phyloP scores from a whole-genome alignment of 2,113 vertebrate species.

The Dromas ardeola region DNA sequence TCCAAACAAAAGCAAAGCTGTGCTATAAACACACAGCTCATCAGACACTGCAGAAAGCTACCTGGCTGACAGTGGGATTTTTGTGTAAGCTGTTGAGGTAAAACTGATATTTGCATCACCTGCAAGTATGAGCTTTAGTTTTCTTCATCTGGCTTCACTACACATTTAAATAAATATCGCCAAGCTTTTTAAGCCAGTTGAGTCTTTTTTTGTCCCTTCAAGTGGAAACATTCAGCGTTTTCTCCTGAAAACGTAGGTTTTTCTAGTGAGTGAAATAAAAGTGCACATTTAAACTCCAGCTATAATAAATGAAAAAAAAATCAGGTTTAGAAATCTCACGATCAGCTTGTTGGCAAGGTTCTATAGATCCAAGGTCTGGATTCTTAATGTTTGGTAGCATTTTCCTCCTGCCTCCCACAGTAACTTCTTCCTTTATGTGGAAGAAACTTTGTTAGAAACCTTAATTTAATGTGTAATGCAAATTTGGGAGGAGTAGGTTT shows the following conservation, averaged over 20 bases:
- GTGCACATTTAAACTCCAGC: background rate
- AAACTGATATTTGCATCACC: background rate
- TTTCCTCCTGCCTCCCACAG: background rate
- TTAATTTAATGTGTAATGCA: background rate
- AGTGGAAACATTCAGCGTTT: background rate
- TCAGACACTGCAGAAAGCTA: background rate
- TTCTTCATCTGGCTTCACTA: background rate
- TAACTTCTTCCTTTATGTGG: background rate
- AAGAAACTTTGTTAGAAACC: background rate
- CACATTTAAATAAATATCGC: background rate
- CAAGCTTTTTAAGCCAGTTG: background rate
- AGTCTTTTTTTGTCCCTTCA: background rate
- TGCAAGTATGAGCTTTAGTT: background rate
- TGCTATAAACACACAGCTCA: background rate
- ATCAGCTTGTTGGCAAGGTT: background rate
- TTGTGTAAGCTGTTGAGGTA: background rate
- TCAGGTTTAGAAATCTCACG: background rate
- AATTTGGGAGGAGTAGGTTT: slow-evolving; percentile 12
- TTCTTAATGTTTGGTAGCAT: background rate
- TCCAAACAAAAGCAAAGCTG: background rate
- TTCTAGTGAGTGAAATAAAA: background rate
- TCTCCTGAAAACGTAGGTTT: background rate
- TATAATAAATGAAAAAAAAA: background rate
- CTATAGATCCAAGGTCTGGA: background rate
- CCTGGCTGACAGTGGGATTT: background rate